Percentiles rank a stretch among this genome's conserved stretches.
phyloP scores from a whole-genome alignment of 2,797 vertebrate species.

The Xiphophorus birchmanni region DNA sequence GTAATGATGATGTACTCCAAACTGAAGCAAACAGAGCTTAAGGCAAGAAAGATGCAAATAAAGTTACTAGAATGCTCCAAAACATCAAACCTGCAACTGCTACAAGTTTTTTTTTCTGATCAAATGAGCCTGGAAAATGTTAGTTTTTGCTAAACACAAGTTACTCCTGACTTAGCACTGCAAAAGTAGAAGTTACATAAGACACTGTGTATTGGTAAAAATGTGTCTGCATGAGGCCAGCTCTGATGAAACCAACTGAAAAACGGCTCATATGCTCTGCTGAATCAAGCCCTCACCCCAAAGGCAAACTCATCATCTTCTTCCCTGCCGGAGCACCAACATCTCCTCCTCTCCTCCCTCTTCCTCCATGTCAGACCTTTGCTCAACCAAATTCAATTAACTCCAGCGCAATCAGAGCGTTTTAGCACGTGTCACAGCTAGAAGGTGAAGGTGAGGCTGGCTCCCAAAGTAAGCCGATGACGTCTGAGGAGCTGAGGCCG shows the following conservation, averaged over 20 bases:
- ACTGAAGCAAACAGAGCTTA: background rate
- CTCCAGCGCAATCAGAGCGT: constrained; percentile 66
- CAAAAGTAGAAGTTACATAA: constrained; percentile 42
- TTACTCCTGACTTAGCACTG: constrained; percentile 2
- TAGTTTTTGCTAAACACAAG: background rate
- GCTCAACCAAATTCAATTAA: constrained; percentile 68
- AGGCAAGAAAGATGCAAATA: background rate
- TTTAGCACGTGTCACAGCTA: constrained; percentile 34
- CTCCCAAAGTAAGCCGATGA: constrained; percentile 41
- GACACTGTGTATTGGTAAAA: constrained; percentile 30
- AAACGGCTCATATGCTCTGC: constrained; percentile 65
- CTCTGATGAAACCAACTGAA: constrained; percentile 64
- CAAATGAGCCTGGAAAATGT: constrained; percentile 13
- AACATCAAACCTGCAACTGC: background rate
- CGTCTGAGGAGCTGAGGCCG: constrained; percentile 50
- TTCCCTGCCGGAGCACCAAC: constrained; percentile 59
- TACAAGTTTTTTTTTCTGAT: background rate
- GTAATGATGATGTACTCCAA: background rate
- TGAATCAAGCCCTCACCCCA: constrained; percentile 62
- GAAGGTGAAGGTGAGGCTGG: constrained; percentile 65
- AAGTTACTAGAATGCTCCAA: background rate
- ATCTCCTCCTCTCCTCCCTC: constrained; percentile 33
- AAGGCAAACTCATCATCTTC: constrained; percentile 75
- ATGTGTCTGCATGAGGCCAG: constrained; percentile 51
- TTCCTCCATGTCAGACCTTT: constrained; percentile 38